Evolutionary conservation across 2,888 invertebrate species (phyloP), one percentile per base, ranked within the genome.

Genomic region (Harpalus rubripes): DNA sequence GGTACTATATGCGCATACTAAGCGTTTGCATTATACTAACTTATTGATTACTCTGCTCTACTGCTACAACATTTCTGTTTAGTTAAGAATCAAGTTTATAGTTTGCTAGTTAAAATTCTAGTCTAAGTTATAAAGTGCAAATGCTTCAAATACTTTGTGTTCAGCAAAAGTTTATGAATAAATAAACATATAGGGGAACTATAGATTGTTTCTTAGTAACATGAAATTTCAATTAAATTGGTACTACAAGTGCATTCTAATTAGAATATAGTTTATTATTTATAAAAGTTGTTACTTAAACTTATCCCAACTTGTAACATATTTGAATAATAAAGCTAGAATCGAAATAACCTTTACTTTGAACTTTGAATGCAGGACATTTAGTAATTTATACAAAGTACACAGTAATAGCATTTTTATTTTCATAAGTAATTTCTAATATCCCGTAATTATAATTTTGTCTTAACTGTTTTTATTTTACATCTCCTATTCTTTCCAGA

Each of bases 1-100:
- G 82, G 32, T 39, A 58, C 82, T 26, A 22, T 72, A 74, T 76
- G 16, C 76, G 76, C 74, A 61, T 83, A 83, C 44, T 83, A 83
- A 76, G 61, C 58, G 58, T 68, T 18, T 82, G 74, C 59, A 82
- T 82, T 82, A 58, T 44, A 22, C 65, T 59, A 41, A 59, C n/a
- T 59, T 83, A 83, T 74, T 74, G 83, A 83, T 83, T 83, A 61
- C 74, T 59, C 22, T 32, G 59, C 58, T 7, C 41, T 12, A 52
- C 44, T 52, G 44, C 44, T 52, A 12, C 10, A 52, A 52, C 44
- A 52, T 4, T 52, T 52, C 44, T 52, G 44, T 52, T 52, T 52
- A 52, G 44, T 52, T 52, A 52, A 52, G 44, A 52, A 52, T 52
- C 44, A 52, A 52, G 44, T 52, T 52, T 52, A 52, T 52, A 52